phyloP scores from a whole-genome alignment of 2,888 invertebrate genomes.

The Dilophus febrilis region DNA sequence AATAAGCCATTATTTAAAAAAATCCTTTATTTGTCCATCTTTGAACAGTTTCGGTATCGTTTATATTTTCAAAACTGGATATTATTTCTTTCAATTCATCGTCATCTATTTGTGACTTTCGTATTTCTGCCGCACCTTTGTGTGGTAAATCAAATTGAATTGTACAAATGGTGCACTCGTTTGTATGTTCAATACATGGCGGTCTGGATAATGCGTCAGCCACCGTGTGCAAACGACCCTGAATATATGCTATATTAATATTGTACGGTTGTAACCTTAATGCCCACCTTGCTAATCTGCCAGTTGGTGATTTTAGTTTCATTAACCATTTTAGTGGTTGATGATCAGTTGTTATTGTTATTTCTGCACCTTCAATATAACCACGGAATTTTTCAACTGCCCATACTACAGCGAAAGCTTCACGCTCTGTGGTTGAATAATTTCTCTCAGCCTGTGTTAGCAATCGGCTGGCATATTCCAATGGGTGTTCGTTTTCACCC shows the following conservation, averaged over 20 bases:
- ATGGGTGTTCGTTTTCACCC: conserved; percentile 13
- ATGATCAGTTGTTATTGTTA: too few species aligned
- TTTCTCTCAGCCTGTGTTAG: too few species aligned
- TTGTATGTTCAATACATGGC: conserved; percentile 3
- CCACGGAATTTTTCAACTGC: too few species aligned
- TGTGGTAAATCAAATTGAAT: conserved; percentile 8
- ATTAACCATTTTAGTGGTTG: too few species aligned
- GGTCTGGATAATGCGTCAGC: conserved; percentile 11
- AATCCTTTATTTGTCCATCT: conserved; percentile 13
- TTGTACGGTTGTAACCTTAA: conserved; percentile 22
- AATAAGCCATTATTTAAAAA: conserved; percentile 13
- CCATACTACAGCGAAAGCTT: too few species aligned
- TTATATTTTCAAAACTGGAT: conserved; percentile 5
- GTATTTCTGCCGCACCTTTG: not conserved
- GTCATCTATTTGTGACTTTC: conserved; percentile 11
- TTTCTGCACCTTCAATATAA: too few species aligned
- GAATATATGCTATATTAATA: conserved; percentile 21
- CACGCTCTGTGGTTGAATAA: too few species aligned
- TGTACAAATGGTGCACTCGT: not conserved
- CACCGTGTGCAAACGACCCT: conserved; percentile 21
- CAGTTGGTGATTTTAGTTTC: too few species aligned
- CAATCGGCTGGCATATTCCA: too few species aligned
- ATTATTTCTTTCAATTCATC: conserved; percentile 11
- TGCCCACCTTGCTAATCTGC: too few species aligned
- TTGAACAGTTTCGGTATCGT: conserved; percentile 2